Evolutionary conservation across 2,888 invertebrate species (phyloP).

Genomic region (Tipula unca): DNA sequence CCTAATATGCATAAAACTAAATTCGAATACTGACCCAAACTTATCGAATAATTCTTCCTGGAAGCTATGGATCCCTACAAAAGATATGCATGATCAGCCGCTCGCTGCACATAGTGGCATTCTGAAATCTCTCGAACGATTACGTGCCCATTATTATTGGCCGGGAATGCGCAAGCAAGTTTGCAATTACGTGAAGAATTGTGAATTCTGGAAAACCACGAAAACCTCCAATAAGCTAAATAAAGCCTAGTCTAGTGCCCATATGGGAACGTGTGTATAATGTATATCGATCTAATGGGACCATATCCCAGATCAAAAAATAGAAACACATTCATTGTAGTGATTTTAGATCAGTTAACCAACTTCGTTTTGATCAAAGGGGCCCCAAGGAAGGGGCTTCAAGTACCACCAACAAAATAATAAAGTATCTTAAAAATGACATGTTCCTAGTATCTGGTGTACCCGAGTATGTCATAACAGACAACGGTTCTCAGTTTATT

Average conservation of each 20-base stretch:
- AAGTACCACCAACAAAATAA: background rate
- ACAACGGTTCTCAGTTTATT: background rate
- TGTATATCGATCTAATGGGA: background rate
- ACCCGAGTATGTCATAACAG: background rate
- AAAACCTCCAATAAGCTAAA: background rate
- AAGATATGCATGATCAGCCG: background rate
- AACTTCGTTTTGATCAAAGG: background rate
- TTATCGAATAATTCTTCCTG: background rate
- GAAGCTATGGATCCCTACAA: background rate
- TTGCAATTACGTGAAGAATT: background rate
- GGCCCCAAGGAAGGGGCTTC: background rate
- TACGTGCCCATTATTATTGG: conserved; percentile 20
- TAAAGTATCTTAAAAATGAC: background rate
- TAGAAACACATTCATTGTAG: background rate
- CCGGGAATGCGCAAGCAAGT: conserved; percentile 21
- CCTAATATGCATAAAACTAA: background rate
- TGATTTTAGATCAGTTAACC: background rate
- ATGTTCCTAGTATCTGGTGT: background rate
- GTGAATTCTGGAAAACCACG: background rate
- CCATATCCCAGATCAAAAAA: background rate
- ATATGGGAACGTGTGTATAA: background rate
- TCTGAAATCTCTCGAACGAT: background rate
- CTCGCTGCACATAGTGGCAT: background rate
- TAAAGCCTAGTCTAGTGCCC: background rate
- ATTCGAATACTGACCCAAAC: background rate